Percentiles rank a stretch among this genome's conserved stretches.
Evolutionary conservation across 2,888 invertebrate genomes (phyloP).

Genomic region (Serrognathus titanus): DNA sequence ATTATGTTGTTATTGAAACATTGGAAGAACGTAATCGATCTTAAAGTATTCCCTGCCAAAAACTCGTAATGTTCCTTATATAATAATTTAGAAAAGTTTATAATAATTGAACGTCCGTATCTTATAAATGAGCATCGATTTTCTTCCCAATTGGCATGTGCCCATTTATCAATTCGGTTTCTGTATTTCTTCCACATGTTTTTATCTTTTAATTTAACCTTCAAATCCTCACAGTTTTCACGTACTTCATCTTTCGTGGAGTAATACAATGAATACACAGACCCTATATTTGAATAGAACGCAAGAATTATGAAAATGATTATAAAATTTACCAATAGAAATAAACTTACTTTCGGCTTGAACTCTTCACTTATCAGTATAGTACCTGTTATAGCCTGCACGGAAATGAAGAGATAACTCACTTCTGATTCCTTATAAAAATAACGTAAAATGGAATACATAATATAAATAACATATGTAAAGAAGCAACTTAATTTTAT

Average conservation of each 20-base stretch:
- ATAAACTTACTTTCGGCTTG: conserved; percentile 2
- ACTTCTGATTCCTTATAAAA: not conserved
- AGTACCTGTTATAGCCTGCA: conserved; percentile 5
- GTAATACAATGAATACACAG: conserved; percentile 7
- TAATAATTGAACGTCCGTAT: not conserved
- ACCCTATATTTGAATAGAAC: conserved; percentile 8
- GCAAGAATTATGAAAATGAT: not conserved
- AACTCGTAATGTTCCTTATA: conserved; percentile 6
- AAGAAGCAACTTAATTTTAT: conserved; percentile 10
- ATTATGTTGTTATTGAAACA: conserved; percentile 4
- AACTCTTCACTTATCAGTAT: conserved; percentile 1
- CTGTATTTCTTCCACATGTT: not conserved
- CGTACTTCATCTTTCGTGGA: conserved; percentile 7
- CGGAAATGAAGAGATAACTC: conserved; percentile 5
- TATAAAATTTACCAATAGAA: not conserved
- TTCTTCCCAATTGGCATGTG: conserved; percentile 12
- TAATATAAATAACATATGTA: conserved; percentile 3
- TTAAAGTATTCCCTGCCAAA: conserved; percentile 4
- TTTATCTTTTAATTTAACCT: not conserved
- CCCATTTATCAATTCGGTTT: conserved; percentile 4
- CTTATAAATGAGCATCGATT: conserved; percentile 6
- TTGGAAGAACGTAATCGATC: conserved; percentile 1
- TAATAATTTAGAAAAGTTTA: conserved; percentile 6
- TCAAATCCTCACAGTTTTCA: conserved; percentile 3
- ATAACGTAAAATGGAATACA: conserved; percentile 2